Evolutionary conservation across 1,140 invertebrate genomes (phyloP).

Genomic region (Ips typographus): DNA sequence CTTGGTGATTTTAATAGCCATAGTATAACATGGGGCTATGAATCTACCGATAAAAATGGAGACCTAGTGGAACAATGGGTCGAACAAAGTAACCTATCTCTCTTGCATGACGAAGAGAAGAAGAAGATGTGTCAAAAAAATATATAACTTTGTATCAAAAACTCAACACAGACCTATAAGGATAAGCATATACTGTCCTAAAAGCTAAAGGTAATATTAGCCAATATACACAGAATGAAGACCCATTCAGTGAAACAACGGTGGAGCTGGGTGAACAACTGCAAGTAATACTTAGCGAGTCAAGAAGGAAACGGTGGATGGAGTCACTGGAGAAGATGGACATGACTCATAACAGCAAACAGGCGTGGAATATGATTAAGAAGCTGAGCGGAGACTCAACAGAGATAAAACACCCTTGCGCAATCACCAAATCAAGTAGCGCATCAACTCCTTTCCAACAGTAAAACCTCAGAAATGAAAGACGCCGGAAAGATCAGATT

Average conservation of each 20-base stretch:
- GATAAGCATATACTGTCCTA: constrained; percentile 8
- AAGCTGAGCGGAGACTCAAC: background rate
- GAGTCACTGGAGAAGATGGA: background rate
- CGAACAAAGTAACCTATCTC: background rate
- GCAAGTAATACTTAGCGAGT: background rate
- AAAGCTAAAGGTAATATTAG: constrained; percentile 8
- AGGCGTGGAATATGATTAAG: background rate
- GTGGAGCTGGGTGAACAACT: constrained; percentile 3
- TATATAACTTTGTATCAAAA: constrained; percentile 4
- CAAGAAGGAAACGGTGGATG: background rate
- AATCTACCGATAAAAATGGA: background rate
- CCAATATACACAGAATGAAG: constrained; percentile 4
- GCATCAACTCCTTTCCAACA: background rate
- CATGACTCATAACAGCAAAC: background rate
- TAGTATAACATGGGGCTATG: background rate
- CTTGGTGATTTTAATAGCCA: background rate
- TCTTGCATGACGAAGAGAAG: background rate
- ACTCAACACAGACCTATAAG: constrained; percentile 7
- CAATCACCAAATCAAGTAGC: background rate
- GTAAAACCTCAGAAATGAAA: background rate
- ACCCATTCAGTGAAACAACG: constrained; percentile 1
- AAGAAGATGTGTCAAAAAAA: constrained; percentile 10
- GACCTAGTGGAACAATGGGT: background rate
- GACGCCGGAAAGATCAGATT: too few species aligned
- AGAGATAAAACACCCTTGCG: background rate